Conservation (phyloP, 2,797 vertebrate species). For the Hoplostethus atlanticus region DNA sequence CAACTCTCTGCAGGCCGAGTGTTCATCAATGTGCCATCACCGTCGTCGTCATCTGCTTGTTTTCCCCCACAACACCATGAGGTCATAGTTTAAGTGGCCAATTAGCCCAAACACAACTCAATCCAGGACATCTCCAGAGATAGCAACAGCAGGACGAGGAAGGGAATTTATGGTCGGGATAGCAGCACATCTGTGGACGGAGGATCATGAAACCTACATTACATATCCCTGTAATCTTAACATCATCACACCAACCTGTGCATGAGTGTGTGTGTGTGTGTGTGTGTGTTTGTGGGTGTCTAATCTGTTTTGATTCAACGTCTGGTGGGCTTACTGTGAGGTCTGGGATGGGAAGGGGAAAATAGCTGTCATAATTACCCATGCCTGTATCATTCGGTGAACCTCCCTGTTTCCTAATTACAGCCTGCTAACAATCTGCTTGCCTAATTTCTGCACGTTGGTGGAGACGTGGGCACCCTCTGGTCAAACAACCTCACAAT, state of each 20-base stretch:
- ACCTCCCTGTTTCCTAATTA: constrained; percentile 55
- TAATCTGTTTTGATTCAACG: constrained; percentile 28
- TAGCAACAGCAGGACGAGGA: constrained; percentile 29
- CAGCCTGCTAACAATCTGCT: constrained; percentile 51
- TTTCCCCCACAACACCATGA: constrained; percentile 64
- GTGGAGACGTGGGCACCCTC: constrained; percentile 48
- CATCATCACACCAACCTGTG: constrained; percentile 22
- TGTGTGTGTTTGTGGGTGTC: constrained; percentile 10
- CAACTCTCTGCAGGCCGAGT: constrained; percentile 23
- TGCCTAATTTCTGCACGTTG: constrained; percentile 51
- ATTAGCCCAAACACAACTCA: constrained; percentile 63
- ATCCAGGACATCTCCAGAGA: constrained; percentile 46
- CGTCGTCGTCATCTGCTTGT: constrained; percentile 59
- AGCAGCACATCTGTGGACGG: constrained; percentile 38
- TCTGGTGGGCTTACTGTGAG: constrained; percentile 60
- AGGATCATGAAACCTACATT: constrained; percentile 25
- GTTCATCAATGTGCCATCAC: constrained; percentile 57
- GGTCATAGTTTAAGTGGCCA: constrained; percentile 67
- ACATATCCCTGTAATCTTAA: constrained; percentile 13
- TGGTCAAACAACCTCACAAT: constrained; percentile 17
- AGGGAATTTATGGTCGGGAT: constrained; percentile 26
- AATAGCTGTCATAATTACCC: constrained; percentile 61
- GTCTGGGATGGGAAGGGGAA: constrained; percentile 53
- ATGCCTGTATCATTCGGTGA: constrained; percentile 39
- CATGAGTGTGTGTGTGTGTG: not conserved